Base-by-base conservation (phyloP, 2,113 vertebrate genomes). In the Mionectes macconnelli region DNA sequence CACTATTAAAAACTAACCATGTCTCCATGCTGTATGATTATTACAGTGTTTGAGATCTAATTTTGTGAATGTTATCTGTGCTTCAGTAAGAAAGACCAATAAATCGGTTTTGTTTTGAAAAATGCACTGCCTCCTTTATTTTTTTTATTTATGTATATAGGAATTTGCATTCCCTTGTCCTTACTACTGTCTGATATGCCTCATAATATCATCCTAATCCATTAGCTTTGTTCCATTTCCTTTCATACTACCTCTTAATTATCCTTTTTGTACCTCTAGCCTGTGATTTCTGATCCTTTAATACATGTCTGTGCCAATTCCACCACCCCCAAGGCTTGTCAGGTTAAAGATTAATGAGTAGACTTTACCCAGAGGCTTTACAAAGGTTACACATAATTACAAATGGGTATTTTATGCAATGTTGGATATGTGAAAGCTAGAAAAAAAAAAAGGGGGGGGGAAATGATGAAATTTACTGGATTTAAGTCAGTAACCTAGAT, bases 381-480 rank as follows among this genome's bases (percentile, higher is more conserved):
- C 67, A 98, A 98, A 98, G 97, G 98, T 98, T 98, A 98, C 97
- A 97, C 90, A 96, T 98, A 98, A 98, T 98, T 98, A 98, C 97
- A 97, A 98, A 98, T 97, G 93, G 96, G 96, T 97, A 97, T 98
- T 98, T 98, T 97, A 97, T 97, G 94, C 78, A 97, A 97, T 97
- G 86, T 70, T 96, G 97, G 96, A 97, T 96, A 97, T 97, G 66
- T 96, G 97, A 97, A 98, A 97, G 92, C 95, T 92, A 89, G 56
- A 94, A 25, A 8, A 33, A 20, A 30, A 69, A 64, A 30, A 81
- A 87, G 82, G 27, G 52, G 49, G 86, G 49, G 49, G 49, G 14
- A 14, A 9, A 15, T 27, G 25, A 97, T 92, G 96, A 96, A 98
- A 97, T 68, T 96, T 97, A 67, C 5, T 94, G 95, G 97, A 98